phyloP scores from a whole-genome alignment of 1,140 invertebrate genomes.

The Cydia splendana region DNA sequence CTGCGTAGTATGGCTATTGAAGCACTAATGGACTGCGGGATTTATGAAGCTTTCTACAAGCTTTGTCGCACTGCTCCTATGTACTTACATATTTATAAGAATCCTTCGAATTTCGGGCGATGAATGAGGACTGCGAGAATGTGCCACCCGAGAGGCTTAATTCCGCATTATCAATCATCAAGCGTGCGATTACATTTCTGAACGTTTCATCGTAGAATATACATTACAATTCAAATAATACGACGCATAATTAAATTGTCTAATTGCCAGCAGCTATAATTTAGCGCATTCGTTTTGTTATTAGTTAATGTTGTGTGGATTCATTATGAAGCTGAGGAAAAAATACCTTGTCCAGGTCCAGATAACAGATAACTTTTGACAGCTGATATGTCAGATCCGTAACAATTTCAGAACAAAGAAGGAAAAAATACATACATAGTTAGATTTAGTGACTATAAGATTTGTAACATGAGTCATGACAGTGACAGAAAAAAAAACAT shows the following conservation, averaged over 20 bases:
- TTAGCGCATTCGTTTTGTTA: background rate
- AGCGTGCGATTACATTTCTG: conserved; percentile 61
- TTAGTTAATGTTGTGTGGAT: background rate
- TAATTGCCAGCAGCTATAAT: background rate
- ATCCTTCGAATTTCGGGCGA: conserved; percentile 21
- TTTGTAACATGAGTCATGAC: too few species aligned
- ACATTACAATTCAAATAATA: conserved; percentile 3
- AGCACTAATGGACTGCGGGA: conserved; percentile 68
- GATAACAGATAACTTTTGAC: too few species aligned
- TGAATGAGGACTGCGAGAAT: conserved; percentile 35
- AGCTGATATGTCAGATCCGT: too few species aligned
- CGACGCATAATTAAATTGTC: background rate
- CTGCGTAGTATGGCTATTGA: conserved; percentile 71
- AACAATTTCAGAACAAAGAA: too few species aligned
- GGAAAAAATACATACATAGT: too few species aligned
- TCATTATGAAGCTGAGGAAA: background rate
- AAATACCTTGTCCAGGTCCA: too few species aligned
- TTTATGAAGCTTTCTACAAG: conserved; percentile 58
- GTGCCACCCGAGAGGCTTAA: conserved; percentile 51
- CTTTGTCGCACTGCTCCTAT: conserved; percentile 22
- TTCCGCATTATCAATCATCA: conserved; percentile 71
- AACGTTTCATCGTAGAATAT: conserved; percentile 37
- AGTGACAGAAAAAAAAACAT: too few species aligned
- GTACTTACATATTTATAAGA: conserved; percentile 28
- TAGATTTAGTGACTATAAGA: too few species aligned